These are phyloP conservation scores for Blomia tropicalis DNA, from an alignment of 2,888 invertebrate species.

Conservation along the genomic window DNA sequence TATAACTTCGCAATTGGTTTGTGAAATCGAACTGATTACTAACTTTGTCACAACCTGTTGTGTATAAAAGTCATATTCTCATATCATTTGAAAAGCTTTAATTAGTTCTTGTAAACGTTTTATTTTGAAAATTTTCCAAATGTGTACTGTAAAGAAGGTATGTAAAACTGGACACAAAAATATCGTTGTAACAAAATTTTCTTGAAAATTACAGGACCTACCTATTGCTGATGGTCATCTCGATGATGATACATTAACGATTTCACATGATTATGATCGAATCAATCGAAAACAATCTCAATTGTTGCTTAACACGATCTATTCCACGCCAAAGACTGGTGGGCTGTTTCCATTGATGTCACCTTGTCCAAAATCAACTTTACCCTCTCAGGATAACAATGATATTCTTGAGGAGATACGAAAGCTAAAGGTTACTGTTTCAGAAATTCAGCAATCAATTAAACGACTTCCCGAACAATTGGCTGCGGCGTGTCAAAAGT, in stretches of 20 bases:
- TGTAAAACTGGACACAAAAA: too few relatives aligned
- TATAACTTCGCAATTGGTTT: too few relatives aligned
- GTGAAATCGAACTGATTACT: too few relatives aligned
- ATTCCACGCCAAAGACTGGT: background rate
- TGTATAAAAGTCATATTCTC: too few relatives aligned
- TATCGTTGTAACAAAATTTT: too few relatives aligned
- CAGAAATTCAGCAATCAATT: background rate
- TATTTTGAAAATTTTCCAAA: too few relatives aligned
- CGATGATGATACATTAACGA: background rate
- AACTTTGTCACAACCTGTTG: too few relatives aligned
- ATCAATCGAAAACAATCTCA: constrained; percentile 3
- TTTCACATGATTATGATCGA: background rate
- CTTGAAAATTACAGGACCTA: background rate
- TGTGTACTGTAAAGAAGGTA: constrained; percentile 9
- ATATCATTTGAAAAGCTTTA: too few relatives aligned
- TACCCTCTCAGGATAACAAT: background rate
- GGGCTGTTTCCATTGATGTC: background rate
- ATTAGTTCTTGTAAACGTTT: too few relatives aligned
- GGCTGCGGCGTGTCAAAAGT: background rate
- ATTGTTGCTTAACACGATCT: constrained; percentile 6
- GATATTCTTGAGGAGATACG: background rate
- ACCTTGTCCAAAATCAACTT: background rate
- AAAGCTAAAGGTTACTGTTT: background rate
- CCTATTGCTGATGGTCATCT: background rate
- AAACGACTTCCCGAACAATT: background rate